Percentiles rank a stretch among this genome's conserved stretches.
phyloP scores from a whole-genome alignment of 1,140 invertebrate genomes.

The Papilio helenus region DNA sequence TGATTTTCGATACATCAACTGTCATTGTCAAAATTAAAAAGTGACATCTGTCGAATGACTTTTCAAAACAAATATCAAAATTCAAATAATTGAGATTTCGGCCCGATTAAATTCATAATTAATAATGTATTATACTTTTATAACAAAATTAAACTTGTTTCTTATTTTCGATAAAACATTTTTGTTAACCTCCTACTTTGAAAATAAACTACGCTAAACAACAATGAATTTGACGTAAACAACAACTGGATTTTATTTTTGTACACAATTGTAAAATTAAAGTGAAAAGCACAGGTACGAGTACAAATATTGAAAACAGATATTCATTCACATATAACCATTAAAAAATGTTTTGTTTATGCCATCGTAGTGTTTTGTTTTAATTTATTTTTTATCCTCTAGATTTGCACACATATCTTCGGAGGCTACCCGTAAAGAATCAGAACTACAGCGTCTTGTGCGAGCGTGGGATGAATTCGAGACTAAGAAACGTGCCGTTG shows the following conservation, averaged over 20 bases:
- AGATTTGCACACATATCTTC: slow-evolving; percentile 90
- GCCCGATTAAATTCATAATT: background rate
- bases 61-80: background rate
- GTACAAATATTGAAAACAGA: too few species aligned
- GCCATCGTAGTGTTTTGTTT: background rate
- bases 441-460: slow-evolving; percentile 90
- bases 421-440: slow-evolving; percentile 90
- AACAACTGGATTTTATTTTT: too few species aligned
- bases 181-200: too few species aligned
- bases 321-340: too few species aligned
- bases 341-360: too few species aligned
- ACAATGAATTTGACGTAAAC: too few species aligned
- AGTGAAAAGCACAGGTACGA: too few species aligned
- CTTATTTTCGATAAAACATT: too few species aligned
- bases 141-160: too few species aligned
- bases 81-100: slow-evolving; percentile 4
- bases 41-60: background rate
- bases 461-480: slow-evolving; percentile 94
- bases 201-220: too few species aligned
- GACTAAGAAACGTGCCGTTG: slow-evolving; percentile 90
- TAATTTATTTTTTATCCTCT: background rate
- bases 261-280: too few species aligned
- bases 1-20: background rate
- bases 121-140: background rate
- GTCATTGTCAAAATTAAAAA: slow-evolving; percentile 6